Evolutionary conservation across 2,797 vertebrate species (phyloP), one percentile per base, ranked within the genome.

Genomic region (Squalus acanthias): DNA sequence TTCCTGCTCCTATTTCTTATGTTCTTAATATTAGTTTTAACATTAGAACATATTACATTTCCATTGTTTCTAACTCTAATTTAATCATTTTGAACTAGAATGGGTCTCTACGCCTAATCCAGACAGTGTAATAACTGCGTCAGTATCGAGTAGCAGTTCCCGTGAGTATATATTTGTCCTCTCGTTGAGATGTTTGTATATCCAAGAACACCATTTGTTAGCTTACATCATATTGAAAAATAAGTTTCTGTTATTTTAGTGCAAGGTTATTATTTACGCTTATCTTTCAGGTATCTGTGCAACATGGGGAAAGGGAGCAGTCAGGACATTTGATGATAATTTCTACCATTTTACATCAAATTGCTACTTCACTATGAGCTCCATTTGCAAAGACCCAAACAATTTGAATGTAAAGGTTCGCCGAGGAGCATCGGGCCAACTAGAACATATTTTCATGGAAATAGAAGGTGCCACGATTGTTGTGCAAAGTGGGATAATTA

Each of bases 401-500:
- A 97, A 98, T 8, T 98, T 98, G 97, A 97, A 97, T 9, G 97
- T 99, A 96, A 98, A 97, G 65, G 70, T 97, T 10, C 96, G 91
- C 85, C 97, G 98, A 24, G 97, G 96, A 0, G n/a, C 93, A 2
- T 96, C 93, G 0, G 98, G 97, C 26, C 96, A 98, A 4, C 97
- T 98, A 96, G 97, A 96, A 76, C 97, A 96, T 29, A 97, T 98
- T 0, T 97, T 97, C 96, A 97, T 98, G 95, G 96, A 96, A 13
- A 97, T 98, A n/a, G 98, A 98, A 97, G 98, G 97, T 96, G 96
- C 98, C 96, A 97, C 60, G 20, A 97, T 98, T 1, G 96, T 98
- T 50, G 57, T 98, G 96, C 96, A 94, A 85, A 96, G 97, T 2
- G 97, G 97, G 82, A 96, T 3, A 26, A 95, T 98, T 95, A 85